A percentile compares a stretch with the other conserved stretches of the same genome.
Evolutionary conservation across 2,888 invertebrate genomes (phyloP).

Genomic region (Apomyelois bistriatella): DNA sequence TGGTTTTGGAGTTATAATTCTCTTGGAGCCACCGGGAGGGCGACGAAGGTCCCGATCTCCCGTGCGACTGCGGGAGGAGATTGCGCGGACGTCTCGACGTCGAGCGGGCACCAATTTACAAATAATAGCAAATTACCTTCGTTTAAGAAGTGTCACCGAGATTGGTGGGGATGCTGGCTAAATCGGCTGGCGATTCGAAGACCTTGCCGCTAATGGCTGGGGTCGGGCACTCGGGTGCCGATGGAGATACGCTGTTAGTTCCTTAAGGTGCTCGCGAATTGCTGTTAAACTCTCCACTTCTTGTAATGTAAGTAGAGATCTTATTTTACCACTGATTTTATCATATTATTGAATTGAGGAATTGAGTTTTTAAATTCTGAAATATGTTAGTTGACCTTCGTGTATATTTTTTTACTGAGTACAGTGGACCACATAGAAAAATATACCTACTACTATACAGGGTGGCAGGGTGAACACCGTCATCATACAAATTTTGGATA

Average conservation of each 20-base stretch:
- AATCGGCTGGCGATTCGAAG: constrained; percentile 73
- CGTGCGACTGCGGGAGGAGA: constrained; percentile 61
- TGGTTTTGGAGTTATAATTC: constrained; percentile 25
- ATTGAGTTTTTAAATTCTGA: no score
- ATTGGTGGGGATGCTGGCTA: constrained; percentile 76
- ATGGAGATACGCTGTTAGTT: constrained; percentile 50
- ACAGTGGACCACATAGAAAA: no score
- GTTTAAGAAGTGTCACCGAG: constrained; percentile 77
- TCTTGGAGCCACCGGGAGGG: constrained; percentile 51
- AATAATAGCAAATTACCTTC: constrained; percentile 79
- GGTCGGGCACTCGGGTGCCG: constrained; percentile 47
- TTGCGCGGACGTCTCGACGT: constrained; percentile 61
- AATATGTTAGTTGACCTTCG: no score
- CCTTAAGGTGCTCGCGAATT: constrained; percentile 53
- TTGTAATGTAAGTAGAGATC: constrained; percentile 37
- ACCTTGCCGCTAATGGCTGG: constrained; percentile 74
- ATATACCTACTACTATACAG: no score
- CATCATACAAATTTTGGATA: no score
- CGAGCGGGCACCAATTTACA: constrained; percentile 71
- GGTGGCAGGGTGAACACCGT: no score
- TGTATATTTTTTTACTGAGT: no score
- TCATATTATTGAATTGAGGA: not conserved
- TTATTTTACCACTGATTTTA: constrained; percentile 18
- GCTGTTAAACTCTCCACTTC: constrained; percentile 29
- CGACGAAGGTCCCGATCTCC: constrained; percentile 63